Base-by-base conservation (phyloP, 2,113 vertebrate genomes). In the Rhea americana region DNA sequence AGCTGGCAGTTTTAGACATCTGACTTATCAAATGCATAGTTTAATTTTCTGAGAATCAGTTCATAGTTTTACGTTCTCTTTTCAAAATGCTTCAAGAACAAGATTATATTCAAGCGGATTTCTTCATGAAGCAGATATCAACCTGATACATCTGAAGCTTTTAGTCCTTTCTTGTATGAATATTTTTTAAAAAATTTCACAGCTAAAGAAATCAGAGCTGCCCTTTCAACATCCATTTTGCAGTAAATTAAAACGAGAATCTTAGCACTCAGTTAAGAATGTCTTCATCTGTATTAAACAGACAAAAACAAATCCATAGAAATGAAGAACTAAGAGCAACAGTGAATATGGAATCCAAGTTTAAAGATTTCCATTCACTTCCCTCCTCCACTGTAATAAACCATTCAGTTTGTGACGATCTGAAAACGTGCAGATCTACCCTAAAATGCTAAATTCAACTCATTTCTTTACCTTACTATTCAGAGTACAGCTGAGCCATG, bases 381-480 rank as follows among this genome's bases (percentile, higher is more conserved):
- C 47, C 47, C 56, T 72, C 51, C n/a, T 25, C 13, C 24, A 19
- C 9, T 62, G 18, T n/a, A 30, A 63, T 0, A 9, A 11, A 8
- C 14, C 18, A 20, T 7, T 51, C 32, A 48, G 30, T 1, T 41
- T 19, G 71, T 0, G 30, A 59, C 55, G 22, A 59, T n/a, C n/a
- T 61, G 62, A 13, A 45, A 16, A 66, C 0, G 2, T 11, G 28
- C 68, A 63, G 7, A n/a, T 5, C 53, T 61, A 79, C 67, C 62
- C 66, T 11, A 1, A 30, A 87, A 63, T 5, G 32, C 37, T 30
- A 71, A 39, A 48, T 3, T n/a, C 78, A 82, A 5, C 58, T 50
- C 41, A 1, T 1, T n/a, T 7, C 14, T 32, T 6, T 71, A 30
- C 43, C 8, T 1, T 2, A 3, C 1, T 1, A 41, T 2, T 1